Conservation (phyloP, 2,888 invertebrate species). For the Cephus runcator region DNA sequence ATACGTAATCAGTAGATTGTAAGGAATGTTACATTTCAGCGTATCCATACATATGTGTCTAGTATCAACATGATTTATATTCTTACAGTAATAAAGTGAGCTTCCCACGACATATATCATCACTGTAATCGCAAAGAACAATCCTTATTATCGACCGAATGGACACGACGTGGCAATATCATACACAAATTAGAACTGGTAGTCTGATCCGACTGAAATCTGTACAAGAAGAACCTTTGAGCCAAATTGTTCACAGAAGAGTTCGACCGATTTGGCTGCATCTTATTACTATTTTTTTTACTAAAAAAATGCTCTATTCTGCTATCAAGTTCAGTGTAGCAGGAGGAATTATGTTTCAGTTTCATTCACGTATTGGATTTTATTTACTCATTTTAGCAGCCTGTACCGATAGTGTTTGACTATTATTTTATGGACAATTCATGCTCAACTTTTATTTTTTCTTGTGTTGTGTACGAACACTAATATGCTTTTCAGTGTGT, state of each 20-base stretch:
- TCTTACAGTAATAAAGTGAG: no score
- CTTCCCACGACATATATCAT: no score
- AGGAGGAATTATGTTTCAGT: slow-evolving; percentile 42
- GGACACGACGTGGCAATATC: slow-evolving; percentile 37
- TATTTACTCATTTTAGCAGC: slow-evolving; percentile 42
- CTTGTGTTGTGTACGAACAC: background rate
- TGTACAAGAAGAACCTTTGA: background rate
- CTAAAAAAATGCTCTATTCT: slow-evolving; percentile 44
- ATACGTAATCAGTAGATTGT: no score
- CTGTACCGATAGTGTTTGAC: slow-evolving; percentile 40
- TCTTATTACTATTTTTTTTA: slow-evolving; percentile 44
- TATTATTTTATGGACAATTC: background rate
- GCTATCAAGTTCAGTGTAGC: slow-evolving; percentile 42
- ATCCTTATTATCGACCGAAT: slow-evolving; percentile 13
- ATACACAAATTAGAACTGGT: slow-evolving; percentile 27
- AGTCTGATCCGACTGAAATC: slow-evolving; percentile 25
- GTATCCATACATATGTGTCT: no score
- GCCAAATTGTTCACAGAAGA: slow-evolving; percentile 17
- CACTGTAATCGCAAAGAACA: no score
- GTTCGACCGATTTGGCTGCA: slow-evolving; percentile 41
- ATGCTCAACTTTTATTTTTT: no score
- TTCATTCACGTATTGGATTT: slow-evolving; percentile 38
- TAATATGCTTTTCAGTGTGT: background rate
- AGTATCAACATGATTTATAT: no score
- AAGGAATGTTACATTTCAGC: no score